Evolutionary conservation across 1,140 invertebrate species (phyloP).

Genomic region (Caerostris extrusa): DNA sequence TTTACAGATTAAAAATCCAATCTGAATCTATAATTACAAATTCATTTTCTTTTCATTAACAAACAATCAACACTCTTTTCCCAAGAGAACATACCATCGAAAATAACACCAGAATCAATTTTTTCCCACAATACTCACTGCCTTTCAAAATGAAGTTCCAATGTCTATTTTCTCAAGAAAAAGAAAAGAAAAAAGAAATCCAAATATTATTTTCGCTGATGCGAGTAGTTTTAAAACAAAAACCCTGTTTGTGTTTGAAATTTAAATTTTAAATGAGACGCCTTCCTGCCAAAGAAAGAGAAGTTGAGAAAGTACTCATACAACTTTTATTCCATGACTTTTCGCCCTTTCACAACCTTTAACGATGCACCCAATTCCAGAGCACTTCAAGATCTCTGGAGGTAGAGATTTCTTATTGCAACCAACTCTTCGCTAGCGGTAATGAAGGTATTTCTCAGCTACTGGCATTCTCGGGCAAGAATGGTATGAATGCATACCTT

Average conservation of each 20-base stretch:
- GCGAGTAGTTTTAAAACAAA: conserved; percentile 55
- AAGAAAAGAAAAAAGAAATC: neutral
- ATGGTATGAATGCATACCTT: neutral
- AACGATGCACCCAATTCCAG: conserved; percentile 21
- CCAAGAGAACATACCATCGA: too few species aligned
- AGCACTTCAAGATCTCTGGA: neutral
- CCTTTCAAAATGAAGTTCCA: too few species aligned
- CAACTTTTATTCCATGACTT: conserved; percentile 43
- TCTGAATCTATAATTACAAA: too few species aligned
- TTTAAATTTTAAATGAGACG: conserved; percentile 65
- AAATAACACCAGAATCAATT: neutral
- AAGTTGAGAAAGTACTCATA: conserved; percentile 8
- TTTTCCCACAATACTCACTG: neutral
- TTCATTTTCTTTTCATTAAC: too few species aligned
- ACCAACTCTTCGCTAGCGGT: conserved; percentile 1
- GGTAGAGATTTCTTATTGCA: conserved; percentile 25
- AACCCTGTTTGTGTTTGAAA: conserved; percentile 43
- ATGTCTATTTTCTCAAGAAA: neutral
- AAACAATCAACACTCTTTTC: too few species aligned
- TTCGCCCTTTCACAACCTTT: neutral
- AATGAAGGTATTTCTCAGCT: conserved; percentile 54
- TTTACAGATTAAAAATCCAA: too few species aligned
- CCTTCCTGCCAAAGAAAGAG: conserved; percentile 1
- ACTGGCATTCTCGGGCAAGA: neutral
- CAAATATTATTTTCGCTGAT: conserved; percentile 30